These are phyloP conservation scores for Melanotaenia pygmaea DNA, from an alignment of 2,797 vertebrate species.

Conservation along the genomic window DNA sequence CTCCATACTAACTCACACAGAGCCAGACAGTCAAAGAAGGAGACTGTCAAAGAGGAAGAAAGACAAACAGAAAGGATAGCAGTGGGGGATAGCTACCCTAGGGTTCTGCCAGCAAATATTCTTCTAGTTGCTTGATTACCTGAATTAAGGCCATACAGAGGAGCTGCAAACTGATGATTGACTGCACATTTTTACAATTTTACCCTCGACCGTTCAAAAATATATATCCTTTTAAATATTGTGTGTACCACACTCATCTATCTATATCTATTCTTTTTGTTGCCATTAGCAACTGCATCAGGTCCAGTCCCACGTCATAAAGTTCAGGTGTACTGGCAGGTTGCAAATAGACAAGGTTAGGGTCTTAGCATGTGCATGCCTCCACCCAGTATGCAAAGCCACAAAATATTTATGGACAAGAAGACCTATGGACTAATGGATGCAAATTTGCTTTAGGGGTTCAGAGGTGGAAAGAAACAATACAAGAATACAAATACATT, in stretches of 20 bases:
- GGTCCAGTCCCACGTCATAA: constrained; percentile 43
- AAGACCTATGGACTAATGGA: constrained; percentile 42
- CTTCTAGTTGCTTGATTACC: constrained; percentile 55
- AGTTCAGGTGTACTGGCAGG: constrained; percentile 63
- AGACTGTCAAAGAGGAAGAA: constrained; percentile 42
- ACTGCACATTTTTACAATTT: constrained; percentile 31
- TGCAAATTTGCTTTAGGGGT: constrained; percentile 37
- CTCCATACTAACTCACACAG: constrained; percentile 39
- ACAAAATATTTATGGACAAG: constrained; percentile 46
- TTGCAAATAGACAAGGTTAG: constrained; percentile 51
- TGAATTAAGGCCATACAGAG: constrained; percentile 54
- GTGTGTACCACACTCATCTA: constrained; percentile 12
- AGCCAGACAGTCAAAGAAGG: constrained; percentile 49
- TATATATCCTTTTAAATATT: background rate
- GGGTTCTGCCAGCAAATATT: constrained; percentile 56
- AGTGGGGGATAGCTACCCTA: constrained; percentile 54
- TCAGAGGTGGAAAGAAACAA: constrained; percentile 40
- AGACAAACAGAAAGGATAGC: constrained; percentile 53
- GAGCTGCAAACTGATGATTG: constrained; percentile 59
- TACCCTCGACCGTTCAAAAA: constrained; percentile 22
- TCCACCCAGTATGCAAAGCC: constrained; percentile 52
- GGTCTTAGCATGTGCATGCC: constrained; percentile 35
- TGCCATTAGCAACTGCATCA: constrained; percentile 63
- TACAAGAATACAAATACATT: constrained; percentile 39
- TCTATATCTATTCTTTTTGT: constrained; percentile 35